A percentile compares a stretch with the other conserved stretches of the same genome.
phyloP scores from a whole-genome alignment of 2,113 vertebrate species.

The Lontra canadensis region DNA sequence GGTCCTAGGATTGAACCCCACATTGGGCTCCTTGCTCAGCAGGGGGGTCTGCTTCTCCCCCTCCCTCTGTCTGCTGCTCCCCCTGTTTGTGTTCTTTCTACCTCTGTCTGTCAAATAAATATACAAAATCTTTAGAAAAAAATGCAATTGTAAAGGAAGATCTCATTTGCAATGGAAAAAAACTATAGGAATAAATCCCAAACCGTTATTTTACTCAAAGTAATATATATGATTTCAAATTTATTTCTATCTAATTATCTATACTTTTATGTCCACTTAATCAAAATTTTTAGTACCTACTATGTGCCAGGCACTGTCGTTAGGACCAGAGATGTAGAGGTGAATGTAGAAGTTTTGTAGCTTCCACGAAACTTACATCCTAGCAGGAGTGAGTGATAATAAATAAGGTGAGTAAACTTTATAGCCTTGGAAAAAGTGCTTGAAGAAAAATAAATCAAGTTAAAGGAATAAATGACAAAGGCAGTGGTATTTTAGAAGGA shows the following conservation, averaged over 20 bases:
- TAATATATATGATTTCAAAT: not conserved
- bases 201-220: slow-evolving; percentile 1
- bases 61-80: not conserved
- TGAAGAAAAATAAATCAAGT: slow-evolving; percentile 23
- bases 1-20: not conserved
- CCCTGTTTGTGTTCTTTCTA: too few species aligned
- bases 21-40: not conserved
- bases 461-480: not conserved
- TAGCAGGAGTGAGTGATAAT: not conserved
- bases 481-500: not conserved
- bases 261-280: not conserved
- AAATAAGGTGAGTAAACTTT: not conserved
- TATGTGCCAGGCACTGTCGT: not conserved
- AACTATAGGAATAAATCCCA: slow-evolving; percentile 10
- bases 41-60: not conserved
- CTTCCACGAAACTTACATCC: not conserved
- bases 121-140: not conserved
- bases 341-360: not conserved
- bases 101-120: too few species aligned
- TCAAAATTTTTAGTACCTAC: not conserved
- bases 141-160: slow-evolving; percentile 9
- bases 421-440: not conserved
- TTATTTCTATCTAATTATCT: slow-evolving; percentile 31
- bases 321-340: not conserved
- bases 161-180: not conserved